Base-by-base conservation (phyloP, 2,888 invertebrate genomes). In the Abrostola triplasia region DNA sequence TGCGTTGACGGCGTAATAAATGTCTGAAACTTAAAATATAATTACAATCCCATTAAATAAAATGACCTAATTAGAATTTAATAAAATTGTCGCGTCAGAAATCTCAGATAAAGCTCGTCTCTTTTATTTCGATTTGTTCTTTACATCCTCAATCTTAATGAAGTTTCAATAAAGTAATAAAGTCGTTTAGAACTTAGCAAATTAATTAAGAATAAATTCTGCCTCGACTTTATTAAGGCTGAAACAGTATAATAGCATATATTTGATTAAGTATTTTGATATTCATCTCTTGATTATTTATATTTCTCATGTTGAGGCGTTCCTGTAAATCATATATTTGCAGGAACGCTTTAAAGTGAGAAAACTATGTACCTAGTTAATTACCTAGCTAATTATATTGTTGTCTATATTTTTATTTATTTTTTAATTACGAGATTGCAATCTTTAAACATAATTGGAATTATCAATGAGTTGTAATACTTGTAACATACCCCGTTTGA, bases 121-220 rank as follows among this genome's bases (percentile, higher is more conserved):
- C 59, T 66, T 54, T 64, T 73, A 52, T 68, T 68, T 59, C 42
- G 49, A 56, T 62, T 70, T 12, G 11, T 36, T 42, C 51, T 38
- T 40, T 44, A 63, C 48, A 49, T 61, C 42, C 50, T 24, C 57
- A 50, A 61, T 70, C 59, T 55, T 70, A 75, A 70, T 66, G 59
- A 69, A 77, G 58, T 73, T 77, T 59, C 56, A 60, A 72, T 70
- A 65, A 72, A 70, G 77, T 66, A 69, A 74, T 67, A 58, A 77
- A 77, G 71, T 69, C 59, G 58, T 60, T 59, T 54, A 9, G 51
- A 70, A 77, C 64, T 77, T 75, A 50, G 42, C 38, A 55, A 77
- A 70, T 75, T 77, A 77, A 75, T 77, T 77, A 72, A 67, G 61
- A 58, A 58, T 67, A 56, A 64, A 67, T 44, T 76, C 57, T 50